Percentiles rank a stretch among this genome's conserved stretches.
phyloP scores from a whole-genome alignment of 2,797 vertebrate species.

The Fistularia tabacaria region DNA sequence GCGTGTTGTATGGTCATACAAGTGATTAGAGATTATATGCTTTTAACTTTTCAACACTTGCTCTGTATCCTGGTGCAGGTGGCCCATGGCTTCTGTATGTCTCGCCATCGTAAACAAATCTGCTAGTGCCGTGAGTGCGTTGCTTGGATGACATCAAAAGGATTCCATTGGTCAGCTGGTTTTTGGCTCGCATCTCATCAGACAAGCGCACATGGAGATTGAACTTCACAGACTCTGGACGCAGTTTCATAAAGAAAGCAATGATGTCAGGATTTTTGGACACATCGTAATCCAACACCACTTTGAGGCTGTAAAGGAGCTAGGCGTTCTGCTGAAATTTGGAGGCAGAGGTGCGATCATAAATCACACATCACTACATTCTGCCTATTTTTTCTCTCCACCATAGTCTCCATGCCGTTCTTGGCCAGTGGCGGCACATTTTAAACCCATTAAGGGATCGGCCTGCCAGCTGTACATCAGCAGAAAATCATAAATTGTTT shows the following conservation, averaged over 20 bases:
- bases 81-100: slow-evolving; percentile 24
- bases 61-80: slow-evolving; percentile 12
- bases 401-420: slow-evolving; percentile 12
- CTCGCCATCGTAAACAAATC: slow-evolving; percentile 16
- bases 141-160: slow-evolving; percentile 42
- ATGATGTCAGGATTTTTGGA: slow-evolving; percentile 65
- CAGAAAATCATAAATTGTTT: slow-evolving; percentile 80
- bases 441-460: slow-evolving; percentile 75
- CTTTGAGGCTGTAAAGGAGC: slow-evolving; percentile 45
- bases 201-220: slow-evolving; percentile 29
- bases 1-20: too few relatives aligned
- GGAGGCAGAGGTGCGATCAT: slow-evolving; percentile 46
- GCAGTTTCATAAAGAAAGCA: slow-evolving; percentile 44
- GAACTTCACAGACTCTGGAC: slow-evolving; percentile 55
- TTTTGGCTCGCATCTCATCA: slow-evolving; percentile 43
- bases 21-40: too few relatives aligned
- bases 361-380: slow-evolving; percentile 54
- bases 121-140: too few relatives aligned
- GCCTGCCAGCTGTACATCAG: slow-evolving; percentile 78
- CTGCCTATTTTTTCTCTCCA: slow-evolving; percentile 19
- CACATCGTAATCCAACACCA: slow-evolving; percentile 45
- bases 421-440: slow-evolving; percentile 71
- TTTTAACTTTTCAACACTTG: background rate
- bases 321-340: slow-evolving; percentile 44
- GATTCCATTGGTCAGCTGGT: slow-evolving; percentile 54